Evolutionary conservation across 2,888 invertebrate species (phyloP).

Genomic region (Gerris lacustris): DNA sequence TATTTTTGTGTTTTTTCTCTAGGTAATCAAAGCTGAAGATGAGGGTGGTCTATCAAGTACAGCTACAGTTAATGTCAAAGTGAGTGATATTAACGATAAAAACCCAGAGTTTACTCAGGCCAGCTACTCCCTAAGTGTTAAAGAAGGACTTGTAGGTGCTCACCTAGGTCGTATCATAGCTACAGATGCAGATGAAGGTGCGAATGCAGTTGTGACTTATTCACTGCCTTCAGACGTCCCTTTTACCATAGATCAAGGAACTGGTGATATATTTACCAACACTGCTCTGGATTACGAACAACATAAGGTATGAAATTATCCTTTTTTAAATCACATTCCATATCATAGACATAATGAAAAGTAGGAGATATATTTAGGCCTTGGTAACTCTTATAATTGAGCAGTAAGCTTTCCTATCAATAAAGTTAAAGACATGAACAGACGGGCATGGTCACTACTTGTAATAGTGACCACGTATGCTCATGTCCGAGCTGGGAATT

Average conservation of each 20-base stretch:
- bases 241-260: conserved; percentile 62
- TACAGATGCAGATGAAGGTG: conserved; percentile 71
- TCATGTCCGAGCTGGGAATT: too few species aligned
- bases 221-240: conserved; percentile 65
- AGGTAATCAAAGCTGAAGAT: conserved; percentile 76
- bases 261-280: conserved; percentile 65
- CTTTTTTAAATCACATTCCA: not conserved
- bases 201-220: conserved; percentile 70
- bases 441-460: too few species aligned
- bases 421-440: too few species aligned
- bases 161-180: conserved; percentile 71
- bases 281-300: conserved; percentile 68
- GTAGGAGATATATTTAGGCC: too few species aligned
- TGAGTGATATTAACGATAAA: conserved; percentile 84
- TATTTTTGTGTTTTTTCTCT: conserved; percentile 21
- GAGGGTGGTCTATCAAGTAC: conserved; percentile 68
- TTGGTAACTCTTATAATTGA: too few species aligned
- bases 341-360: too few species aligned
- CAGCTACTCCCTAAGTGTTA: conserved; percentile 68
- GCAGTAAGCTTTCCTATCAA: too few species aligned
- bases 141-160: conserved; percentile 51
- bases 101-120: conserved; percentile 76
- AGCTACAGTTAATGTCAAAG: conserved; percentile 73
- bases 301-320: conserved; percentile 47
- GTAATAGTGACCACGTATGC: too few species aligned